These are phyloP conservation scores for Arbacia lixula DNA, from an alignment of 53 echinoderm and acorn worm genomes.

Conservation along the genomic window DNA sequence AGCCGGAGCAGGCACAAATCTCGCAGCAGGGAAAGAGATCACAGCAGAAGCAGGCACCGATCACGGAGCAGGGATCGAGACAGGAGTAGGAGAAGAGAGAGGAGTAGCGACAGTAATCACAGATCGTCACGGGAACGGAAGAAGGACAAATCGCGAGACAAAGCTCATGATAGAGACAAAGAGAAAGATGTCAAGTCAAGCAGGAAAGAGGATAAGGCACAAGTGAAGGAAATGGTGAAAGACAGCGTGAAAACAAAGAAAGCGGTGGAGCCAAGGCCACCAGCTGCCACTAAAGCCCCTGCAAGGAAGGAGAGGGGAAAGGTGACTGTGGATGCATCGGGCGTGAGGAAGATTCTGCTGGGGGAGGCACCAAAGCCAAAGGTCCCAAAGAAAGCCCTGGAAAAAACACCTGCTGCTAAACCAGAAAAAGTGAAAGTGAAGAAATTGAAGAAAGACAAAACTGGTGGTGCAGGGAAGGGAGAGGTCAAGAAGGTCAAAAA, in stretches of 20 bases:
- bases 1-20: constrained; percentile 4
- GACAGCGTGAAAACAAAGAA: constrained; percentile 26
- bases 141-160: constrained; percentile 24
- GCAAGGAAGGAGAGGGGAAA: constrained; percentile 4
- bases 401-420: neutral
- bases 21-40: constrained; percentile 35
- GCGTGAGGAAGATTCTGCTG: constrained; percentile 21
- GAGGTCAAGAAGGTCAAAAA: constrained; percentile 19
- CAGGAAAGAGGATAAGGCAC: neutral
- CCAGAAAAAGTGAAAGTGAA: constrained; percentile 56
- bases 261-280: neutral
- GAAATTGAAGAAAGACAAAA: constrained; percentile 60
- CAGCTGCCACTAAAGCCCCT: neutral
- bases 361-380: constrained; percentile 14
- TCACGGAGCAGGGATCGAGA: constrained; percentile 3
- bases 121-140: neutral
- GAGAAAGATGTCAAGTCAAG: constrained; percentile 6
- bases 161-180: neutral
- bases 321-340: constrained; percentile 30
- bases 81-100: constrained; percentile 32
- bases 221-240: constrained; percentile 12
- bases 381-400: neutral
- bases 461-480: constrained; percentile 19
- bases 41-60: constrained; percentile 1
- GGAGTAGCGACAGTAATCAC: constrained; percentile 38